A percentile compares a stretch with the other conserved stretches of the same genome.
Conservation (phyloP, 2,113 vertebrate species). For the Leucopternis melanops region DNA sequence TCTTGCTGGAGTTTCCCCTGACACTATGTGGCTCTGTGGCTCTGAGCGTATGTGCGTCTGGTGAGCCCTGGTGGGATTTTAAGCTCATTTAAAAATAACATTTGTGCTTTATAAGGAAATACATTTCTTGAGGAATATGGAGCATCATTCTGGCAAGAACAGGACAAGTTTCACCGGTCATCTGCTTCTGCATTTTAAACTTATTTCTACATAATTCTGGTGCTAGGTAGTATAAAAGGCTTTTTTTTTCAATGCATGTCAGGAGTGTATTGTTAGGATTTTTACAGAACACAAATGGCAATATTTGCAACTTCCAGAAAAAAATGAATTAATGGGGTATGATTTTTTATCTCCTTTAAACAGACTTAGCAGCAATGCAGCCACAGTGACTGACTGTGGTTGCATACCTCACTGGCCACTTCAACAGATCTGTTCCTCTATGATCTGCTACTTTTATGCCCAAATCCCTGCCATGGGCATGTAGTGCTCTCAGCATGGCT, state of each 20-base stretch:
- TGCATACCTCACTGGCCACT: neutral
- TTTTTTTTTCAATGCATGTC: rapidly evolving
- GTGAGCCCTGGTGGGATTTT: neutral
- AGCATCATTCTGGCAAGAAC: neutral
- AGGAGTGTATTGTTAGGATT: neutral
- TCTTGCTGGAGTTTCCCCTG: neutral
- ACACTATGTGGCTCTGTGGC: neutral
- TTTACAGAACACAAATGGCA: neutral
- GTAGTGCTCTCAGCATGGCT: neutral
- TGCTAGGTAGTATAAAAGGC: neutral
- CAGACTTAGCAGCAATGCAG: neutral
- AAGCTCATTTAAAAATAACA: neutral
- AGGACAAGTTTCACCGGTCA: neutral
- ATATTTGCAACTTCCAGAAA: neutral
- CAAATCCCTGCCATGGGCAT: neutral
- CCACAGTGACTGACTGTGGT: neutral
- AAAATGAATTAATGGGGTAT: neutral
- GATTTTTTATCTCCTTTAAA: neutral
- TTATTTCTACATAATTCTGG: neutral
- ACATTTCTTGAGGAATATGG: neutral
- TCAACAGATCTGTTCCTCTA: neutral
- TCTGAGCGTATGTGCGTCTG: neutral
- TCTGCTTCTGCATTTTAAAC: neutral
- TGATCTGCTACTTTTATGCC: neutral
- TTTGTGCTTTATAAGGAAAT: neutral